Evolutionary conservation across 2,113 vertebrate species (phyloP).

Genomic region (Tricholaema leucomelas): DNA sequence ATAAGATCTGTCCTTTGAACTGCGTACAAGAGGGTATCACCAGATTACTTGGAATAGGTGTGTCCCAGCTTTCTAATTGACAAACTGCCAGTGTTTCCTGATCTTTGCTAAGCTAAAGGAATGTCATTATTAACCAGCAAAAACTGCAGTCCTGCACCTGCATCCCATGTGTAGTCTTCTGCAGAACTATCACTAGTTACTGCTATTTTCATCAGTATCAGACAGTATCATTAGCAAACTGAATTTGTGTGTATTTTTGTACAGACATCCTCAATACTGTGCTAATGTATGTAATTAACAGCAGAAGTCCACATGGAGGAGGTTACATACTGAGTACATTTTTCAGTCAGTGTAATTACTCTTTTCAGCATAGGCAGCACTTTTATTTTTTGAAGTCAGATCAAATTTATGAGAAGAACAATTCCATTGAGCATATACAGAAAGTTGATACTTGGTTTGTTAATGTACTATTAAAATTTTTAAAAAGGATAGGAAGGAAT

Average conservation of each 20-base stretch:
- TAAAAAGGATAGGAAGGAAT: neutral
- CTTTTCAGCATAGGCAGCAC: neutral
- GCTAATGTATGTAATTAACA: neutral
- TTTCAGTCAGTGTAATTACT: neutral
- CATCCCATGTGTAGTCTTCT: neutral
- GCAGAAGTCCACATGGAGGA: neutral
- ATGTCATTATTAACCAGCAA: slow-evolving; percentile 37
- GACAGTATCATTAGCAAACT: neutral
- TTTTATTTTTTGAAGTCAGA: neutral
- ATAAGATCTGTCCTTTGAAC: slow-evolving; percentile 13
- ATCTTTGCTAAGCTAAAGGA: neutral
- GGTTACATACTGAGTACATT: neutral
- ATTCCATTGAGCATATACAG: neutral
- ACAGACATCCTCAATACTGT: neutral
- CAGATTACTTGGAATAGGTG: neutral
- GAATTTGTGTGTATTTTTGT: neutral
- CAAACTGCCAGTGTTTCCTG: neutral
- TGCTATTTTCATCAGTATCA: neutral
- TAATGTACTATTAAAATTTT: neutral
- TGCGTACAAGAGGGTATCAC: neutral
- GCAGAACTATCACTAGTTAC: neutral
- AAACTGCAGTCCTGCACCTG: neutral
- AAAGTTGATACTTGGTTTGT: neutral
- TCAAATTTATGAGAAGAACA: neutral
- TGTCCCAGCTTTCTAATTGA: neutral